Conservation (phyloP, 92 coral and sea anemone species). For the Umimayanthus kanabou region DNA sequence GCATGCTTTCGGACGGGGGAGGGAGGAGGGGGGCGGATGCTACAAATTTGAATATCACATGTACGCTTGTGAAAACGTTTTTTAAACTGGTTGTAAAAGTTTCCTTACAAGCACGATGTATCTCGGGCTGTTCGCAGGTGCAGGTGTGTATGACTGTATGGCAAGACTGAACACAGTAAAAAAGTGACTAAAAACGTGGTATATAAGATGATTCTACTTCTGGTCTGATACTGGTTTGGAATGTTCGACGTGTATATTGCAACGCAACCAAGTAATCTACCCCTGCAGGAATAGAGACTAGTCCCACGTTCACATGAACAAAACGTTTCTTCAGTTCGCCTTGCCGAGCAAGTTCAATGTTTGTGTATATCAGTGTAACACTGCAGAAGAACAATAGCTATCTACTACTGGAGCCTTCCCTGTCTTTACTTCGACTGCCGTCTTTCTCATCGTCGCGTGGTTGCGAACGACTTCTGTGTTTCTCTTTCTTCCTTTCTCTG, state of each 20-base stretch:
- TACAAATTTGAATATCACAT: too few species aligned
- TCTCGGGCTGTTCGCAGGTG: not conserved
- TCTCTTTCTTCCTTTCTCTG: slow-evolving; percentile 41
- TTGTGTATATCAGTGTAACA: not conserved
- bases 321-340: not conserved
- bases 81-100: not conserved
- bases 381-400: not conserved
- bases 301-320: not conserved
- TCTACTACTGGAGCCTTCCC: slow-evolving; percentile 19
- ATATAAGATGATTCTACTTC: too few species aligned
- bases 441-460: slow-evolving; percentile 23
- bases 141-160: not conserved
- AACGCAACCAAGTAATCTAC: too few species aligned
- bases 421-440: slow-evolving; percentile 4
- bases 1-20: not conserved
- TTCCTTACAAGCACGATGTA: too few species aligned
- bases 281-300: not conserved
- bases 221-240: not conserved
- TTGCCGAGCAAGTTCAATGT: not conserved
- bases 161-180: too few species aligned
- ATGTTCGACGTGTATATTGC: not conserved
- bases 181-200: too few species aligned
- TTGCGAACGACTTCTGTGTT: slow-evolving; percentile 13
- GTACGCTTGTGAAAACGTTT: too few species aligned
- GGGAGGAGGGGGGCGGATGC: not conserved